Evolutionary conservation across 1,140 invertebrate species (phyloP).

Genomic region (Frieseomelitta varia): DNA sequence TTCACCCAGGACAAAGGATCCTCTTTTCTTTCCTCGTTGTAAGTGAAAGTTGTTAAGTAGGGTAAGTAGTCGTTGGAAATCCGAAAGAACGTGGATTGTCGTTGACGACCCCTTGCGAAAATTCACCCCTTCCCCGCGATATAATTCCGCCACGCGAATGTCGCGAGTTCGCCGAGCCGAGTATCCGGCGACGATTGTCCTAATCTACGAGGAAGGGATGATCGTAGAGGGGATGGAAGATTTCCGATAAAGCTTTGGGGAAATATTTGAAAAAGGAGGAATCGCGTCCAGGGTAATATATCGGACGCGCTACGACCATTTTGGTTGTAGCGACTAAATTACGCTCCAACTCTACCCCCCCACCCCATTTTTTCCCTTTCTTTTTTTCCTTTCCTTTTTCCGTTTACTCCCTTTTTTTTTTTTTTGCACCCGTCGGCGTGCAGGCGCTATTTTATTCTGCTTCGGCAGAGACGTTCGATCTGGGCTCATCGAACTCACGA

Average conservation of each 20-base stretch:
- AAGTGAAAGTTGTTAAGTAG: too few species aligned
- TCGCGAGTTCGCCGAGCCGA: too few species aligned
- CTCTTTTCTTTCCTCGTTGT: too few species aligned
- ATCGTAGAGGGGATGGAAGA: background rate
- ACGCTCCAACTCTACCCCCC: too few species aligned
- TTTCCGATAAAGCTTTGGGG: slow-evolving; percentile 20
- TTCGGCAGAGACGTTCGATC: slow-evolving; percentile 65
- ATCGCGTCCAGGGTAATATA: slow-evolving; percentile 53
- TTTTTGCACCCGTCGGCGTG: slow-evolving; percentile 47
- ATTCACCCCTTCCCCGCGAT: too few species aligned
- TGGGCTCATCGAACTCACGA: slow-evolving; percentile 72
- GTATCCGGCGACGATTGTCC: background rate
- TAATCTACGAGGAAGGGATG: background rate
- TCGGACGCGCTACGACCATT: slow-evolving; percentile 56
- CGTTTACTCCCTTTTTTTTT: slow-evolving; percentile 39
- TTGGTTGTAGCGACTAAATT: slow-evolving; percentile 66
- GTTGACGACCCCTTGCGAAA: too few species aligned
- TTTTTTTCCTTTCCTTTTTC: background rate
- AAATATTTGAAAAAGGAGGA: slow-evolving; percentile 55
- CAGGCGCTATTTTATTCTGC: slow-evolving; percentile 62
- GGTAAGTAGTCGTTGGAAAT: too few species aligned
- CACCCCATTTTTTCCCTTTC: slow-evolving; percentile 12
- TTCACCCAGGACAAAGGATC: too few species aligned
- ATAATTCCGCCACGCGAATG: too few species aligned
- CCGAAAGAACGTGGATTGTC: too few species aligned